Percentiles rank a stretch among this genome's conserved stretches.
These are phyloP conservation scores for Neofelis nebulosa DNA, from an alignment of 2,113 vertebrate species.

Conservation along the genomic window DNA sequence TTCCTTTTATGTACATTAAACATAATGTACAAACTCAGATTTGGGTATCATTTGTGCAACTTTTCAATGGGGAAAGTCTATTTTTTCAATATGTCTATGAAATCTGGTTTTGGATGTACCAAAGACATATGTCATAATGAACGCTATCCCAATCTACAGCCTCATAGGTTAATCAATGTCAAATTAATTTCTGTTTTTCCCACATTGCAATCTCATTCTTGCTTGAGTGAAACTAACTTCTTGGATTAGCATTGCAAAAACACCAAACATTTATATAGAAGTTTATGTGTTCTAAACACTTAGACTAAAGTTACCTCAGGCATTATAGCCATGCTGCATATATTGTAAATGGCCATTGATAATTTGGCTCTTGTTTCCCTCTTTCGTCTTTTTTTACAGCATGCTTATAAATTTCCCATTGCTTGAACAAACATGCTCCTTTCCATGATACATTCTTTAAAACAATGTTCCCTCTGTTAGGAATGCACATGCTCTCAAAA, in stretches of 20 bases:
- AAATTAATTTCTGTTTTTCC: background rate
- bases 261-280: background rate
- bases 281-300: background rate
- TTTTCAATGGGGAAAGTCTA: background rate
- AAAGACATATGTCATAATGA: background rate
- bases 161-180: background rate
- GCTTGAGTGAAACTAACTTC: background rate
- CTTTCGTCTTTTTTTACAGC: background rate
- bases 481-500: background rate
- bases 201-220: background rate
- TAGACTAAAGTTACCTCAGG: background rate
- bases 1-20: background rate
- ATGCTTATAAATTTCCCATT: background rate
- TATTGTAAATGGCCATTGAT: background rate
- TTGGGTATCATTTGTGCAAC: background rate
- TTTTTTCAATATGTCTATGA: background rate
- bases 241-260: background rate
- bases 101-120: background rate
- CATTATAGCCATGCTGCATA: background rate
- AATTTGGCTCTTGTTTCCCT: background rate
- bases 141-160: accelerated
- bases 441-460: background rate
- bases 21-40: background rate
- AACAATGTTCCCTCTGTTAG: background rate
- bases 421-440: background rate